These are phyloP conservation scores for Paracyclopina nana DNA, from an alignment of 1,140 invertebrate genomes.

Conservation along the genomic window DNA sequence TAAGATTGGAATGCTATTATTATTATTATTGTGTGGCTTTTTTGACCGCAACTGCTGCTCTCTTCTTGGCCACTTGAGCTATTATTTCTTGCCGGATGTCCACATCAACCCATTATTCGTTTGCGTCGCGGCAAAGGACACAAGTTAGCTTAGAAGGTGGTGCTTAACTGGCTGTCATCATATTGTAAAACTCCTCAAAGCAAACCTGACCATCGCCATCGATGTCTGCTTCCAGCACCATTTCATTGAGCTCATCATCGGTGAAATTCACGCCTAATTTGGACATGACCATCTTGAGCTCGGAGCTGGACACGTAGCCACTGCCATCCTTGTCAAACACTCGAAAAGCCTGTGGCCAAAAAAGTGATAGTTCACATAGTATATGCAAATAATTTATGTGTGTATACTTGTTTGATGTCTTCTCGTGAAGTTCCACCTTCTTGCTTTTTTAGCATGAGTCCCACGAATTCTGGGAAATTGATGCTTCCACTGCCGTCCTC, in stretches of 20 bases:
- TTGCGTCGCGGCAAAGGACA: too few relatives aligned
- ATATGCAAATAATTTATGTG: background rate
- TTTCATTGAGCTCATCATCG: constrained; percentile 45
- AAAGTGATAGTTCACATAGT: background rate
- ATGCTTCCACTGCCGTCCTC: constrained; percentile 33
- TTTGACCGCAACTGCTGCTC: too few relatives aligned
- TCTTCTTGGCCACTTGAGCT: too few relatives aligned
- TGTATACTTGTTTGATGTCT: constrained; percentile 28
- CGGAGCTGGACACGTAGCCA: constrained; percentile 23
- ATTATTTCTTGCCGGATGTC: too few relatives aligned
- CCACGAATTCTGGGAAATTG: constrained; percentile 37
- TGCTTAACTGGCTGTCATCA: constrained; percentile 18
- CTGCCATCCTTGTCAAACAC: constrained; percentile 35
- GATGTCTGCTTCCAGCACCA: constrained; percentile 95
- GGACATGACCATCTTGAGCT: constrained; percentile 21
- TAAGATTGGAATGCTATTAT: too few relatives aligned
- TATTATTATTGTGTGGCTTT: too few relatives aligned
- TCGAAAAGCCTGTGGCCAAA: constrained; percentile 30
- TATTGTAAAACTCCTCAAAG: constrained; percentile 43
- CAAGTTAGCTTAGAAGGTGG: too few relatives aligned
- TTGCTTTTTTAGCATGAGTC: constrained; percentile 36
- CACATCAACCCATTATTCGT: too few relatives aligned
- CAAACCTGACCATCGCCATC: constrained; percentile 97
- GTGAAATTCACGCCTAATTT: constrained; percentile 20
- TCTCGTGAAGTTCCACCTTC: constrained; percentile 35